These are phyloP conservation scores for Bellardia bayeri DNA, from an alignment of 2,888 invertebrate species.

Conservation along the genomic window DNA sequence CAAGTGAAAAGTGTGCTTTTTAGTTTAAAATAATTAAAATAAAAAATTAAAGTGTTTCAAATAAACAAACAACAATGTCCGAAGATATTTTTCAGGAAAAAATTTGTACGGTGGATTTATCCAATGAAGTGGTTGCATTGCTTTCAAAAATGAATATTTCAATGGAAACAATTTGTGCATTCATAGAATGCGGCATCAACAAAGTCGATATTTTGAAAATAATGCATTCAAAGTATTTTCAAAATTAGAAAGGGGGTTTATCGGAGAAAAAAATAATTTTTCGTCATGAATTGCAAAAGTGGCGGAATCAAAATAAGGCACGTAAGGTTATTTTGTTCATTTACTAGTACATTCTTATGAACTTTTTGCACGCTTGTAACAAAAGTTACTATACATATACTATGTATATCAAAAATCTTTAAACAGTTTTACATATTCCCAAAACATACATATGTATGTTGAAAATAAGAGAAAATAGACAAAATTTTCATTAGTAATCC, in stretches of 20 bases:
- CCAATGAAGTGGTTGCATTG: too few species aligned
- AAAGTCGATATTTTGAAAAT: conserved; percentile 39
- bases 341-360: conserved; percentile 34
- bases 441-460: conserved; percentile 11
- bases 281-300: too few species aligned
- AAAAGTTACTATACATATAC: background rate
- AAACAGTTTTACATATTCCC: conserved; percentile 33
- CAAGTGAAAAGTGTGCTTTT: background rate
- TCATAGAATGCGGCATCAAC: conserved; percentile 29
- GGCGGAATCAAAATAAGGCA: background rate
- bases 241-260: background rate
- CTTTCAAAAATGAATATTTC: conserved; percentile 27
- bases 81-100: conserved; percentile 36
- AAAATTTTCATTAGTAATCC: background rate
- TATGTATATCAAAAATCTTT: background rate
- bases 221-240: conserved; percentile 39
- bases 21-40: conserved; percentile 38
- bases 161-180: conserved; percentile 36
- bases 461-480: conserved; percentile 29
- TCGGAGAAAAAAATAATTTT: too few species aligned
- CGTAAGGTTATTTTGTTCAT: conserved; percentile 12
- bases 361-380: conserved; percentile 41
- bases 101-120: conserved; percentile 23
- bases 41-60: conserved; percentile 34
- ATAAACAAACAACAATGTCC: conserved; percentile 22